Conservation (phyloP, 1,140 invertebrate species). For the Chironomus striatipennis region DNA sequence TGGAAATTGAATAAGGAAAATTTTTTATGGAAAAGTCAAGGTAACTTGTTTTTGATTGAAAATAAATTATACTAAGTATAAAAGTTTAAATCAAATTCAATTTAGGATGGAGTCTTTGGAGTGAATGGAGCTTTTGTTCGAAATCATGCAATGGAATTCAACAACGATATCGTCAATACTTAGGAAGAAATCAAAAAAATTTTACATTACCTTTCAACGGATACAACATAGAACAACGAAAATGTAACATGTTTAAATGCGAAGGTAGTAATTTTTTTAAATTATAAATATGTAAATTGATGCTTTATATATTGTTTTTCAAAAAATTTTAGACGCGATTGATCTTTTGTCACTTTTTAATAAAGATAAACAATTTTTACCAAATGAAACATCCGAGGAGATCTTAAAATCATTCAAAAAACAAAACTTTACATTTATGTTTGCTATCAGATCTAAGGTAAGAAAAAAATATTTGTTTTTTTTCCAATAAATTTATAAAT, state of each 20-base stretch:
- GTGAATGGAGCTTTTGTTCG: background rate
- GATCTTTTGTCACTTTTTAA: background rate
- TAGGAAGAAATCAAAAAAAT: background rate
- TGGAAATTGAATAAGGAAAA: background rate
- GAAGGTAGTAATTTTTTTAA: slow-evolving; percentile 30
- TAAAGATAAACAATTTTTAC: no score
- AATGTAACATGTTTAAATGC: slow-evolving; percentile 40
- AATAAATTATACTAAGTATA: no score
- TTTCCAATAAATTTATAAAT: no score
- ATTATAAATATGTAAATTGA: background rate
- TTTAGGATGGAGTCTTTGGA: background rate
- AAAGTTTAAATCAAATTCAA: no score
- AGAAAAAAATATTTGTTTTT: no score
- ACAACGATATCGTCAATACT: background rate
- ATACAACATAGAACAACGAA: slow-evolving; percentile 40
- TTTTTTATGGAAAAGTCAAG: background rate
- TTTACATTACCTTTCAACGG: slow-evolving; percentile 29
- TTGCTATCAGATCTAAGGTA: background rate
- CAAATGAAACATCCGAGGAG: no score
- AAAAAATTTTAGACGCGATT: background rate
- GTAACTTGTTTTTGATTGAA: background rate
- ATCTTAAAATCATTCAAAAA: background rate
- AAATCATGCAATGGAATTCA: background rate
- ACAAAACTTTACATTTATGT: background rate
- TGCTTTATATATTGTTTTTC: background rate